Evolutionary conservation across 2,797 vertebrate genomes (phyloP), one percentile per base, ranked within the genome.

Genomic region (Diplodus sargus): DNA sequence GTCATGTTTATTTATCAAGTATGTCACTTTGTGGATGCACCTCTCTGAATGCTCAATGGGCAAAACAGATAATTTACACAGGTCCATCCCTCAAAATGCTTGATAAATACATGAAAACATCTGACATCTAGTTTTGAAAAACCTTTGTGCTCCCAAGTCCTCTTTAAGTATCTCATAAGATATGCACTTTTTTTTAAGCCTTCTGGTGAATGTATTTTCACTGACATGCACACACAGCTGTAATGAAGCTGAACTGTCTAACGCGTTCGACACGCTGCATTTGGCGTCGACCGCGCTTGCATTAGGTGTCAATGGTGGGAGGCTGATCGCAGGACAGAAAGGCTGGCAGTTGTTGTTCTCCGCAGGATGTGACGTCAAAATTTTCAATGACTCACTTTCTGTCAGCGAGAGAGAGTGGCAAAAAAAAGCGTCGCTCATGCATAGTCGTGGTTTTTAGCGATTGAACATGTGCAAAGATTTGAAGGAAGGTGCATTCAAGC

Each of bases 141-240:
- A 65, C 62, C 54, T 49, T 53, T 47, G 61, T 82, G 83, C 63
- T 74, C 49, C n/a, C 17, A 66, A 62, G 59, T 59, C 45, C 17
- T 30, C 10, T 56, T 63, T 72, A 67, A 42, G 20, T 57, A 66
- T 78, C 66, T 79, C 54, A 74, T 65, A 49, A 76, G 22, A 78
- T 72, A 72, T 80, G 78, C 17, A 74, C 9, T 39, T 71, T 65
- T 8, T 12, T 63, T 28, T 51, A 74, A 63, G 58, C 43, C 72
- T 74, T 67, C 67, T 69, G 63, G 85, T 84, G 81, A 73, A 49
- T 64, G 58, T 94, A 92, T 95, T 93, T 95, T 94, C 88, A 89
- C 90, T 93, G 88, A 95, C 97, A 98, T 97, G 97, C 97, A 97
- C 95, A 95, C 95, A 95, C 93, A 95, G 94, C 94, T 91, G 91